Percentiles rank a stretch among this genome's conserved stretches.
Evolutionary conservation across 2,888 invertebrate genomes (phyloP).

Genomic region (Pterostichus niger): DNA sequence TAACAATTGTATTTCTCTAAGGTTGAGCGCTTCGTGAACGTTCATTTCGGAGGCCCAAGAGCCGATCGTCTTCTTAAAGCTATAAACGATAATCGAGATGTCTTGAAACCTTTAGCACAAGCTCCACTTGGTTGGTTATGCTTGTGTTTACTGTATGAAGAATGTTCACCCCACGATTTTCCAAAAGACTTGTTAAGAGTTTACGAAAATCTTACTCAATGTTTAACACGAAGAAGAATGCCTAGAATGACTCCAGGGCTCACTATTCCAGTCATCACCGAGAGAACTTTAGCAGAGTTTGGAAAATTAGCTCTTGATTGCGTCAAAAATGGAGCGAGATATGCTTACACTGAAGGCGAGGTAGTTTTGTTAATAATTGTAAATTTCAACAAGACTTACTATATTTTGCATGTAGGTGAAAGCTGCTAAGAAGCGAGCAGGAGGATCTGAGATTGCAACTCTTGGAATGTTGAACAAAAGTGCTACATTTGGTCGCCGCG

Average conservation of each 20-base stretch:
- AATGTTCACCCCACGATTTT: conserved; percentile 71
- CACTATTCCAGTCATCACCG: conserved; percentile 75
- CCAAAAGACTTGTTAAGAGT: conserved; percentile 74
- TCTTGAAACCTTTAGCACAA: conserved; percentile 76
- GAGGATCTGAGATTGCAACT: conserved; percentile 75
- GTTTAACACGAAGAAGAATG: conserved; percentile 72
- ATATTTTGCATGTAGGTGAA: conserved; percentile 70
- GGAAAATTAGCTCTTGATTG: conserved; percentile 78
- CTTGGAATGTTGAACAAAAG: conserved; percentile 78
- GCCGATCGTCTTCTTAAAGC: conserved; percentile 76
- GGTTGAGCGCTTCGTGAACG: conserved; percentile 76
- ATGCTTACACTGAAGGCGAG: conserved; percentile 78
- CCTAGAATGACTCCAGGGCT: conserved; percentile 74
- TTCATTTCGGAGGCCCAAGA: conserved; percentile 77
- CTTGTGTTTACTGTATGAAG: conserved; percentile 79
- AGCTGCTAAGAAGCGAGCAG: conserved; percentile 75
- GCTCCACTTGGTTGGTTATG: conserved; percentile 80
- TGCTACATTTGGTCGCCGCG: conserved; percentile 75
- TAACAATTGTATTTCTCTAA: neutral
- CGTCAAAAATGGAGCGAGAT: conserved; percentile 76
- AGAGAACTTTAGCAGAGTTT: conserved; percentile 78
- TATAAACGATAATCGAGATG: conserved; percentile 75
- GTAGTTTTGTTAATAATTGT: conserved; percentile 9
- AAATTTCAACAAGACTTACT: neutral
- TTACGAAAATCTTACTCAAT: conserved; percentile 75